Evolutionary conservation across 2,888 invertebrate species (phyloP), one percentile per base, ranked within the genome.

Genomic region (Ormyrus pomaceus): DNA sequence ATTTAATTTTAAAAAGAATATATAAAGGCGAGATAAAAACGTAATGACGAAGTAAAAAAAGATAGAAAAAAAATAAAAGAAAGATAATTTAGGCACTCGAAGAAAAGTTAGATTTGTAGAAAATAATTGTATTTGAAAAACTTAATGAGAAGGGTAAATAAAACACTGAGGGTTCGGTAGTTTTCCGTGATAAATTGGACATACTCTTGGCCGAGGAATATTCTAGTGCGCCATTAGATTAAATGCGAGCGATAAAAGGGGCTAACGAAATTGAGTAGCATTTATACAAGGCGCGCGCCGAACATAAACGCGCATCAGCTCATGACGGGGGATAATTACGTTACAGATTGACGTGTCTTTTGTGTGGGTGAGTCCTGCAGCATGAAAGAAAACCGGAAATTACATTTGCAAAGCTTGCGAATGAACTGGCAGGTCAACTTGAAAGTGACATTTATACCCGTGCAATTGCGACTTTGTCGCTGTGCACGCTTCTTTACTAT

Each of bases 311-410:
- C 81, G 75, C 66, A 65, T 51, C 48, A 45, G 45, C 65, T n/a
- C 56, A 50, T 34, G 75, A 76, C 82, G 76, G 84, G 84, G 84
- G 84, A 84, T 83, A 86, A 86, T 86, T 83, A 81, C 79, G 58
- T 78, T n/a, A 70, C 34, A 80, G 81, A 84, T 84, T 86, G 83
- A 83, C 83, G 76, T 83, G 82, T 82, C 82, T 86, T 62, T 86
- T 85, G 83, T 85, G 70, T 81, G 84, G 80, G 78, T 79, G 65
- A 79, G 81, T 84, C 77, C 82, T 79, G 82, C 78, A 78, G 69
- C 83, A 82, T 81, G 5, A 85, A 85, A 84, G 83, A 79, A 84
- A 83, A 85, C 84, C 84, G 86, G 86, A 86, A 84, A 85, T 86
- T 86, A 79, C 84, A 85, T 85, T 84, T 86, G 82, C 81, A 82